A percentile compares a stretch with the other conserved stretches of the same genome.
phyloP scores from a whole-genome alignment of 2,113 vertebrate species.

The Gobiocypris rarus region DNA sequence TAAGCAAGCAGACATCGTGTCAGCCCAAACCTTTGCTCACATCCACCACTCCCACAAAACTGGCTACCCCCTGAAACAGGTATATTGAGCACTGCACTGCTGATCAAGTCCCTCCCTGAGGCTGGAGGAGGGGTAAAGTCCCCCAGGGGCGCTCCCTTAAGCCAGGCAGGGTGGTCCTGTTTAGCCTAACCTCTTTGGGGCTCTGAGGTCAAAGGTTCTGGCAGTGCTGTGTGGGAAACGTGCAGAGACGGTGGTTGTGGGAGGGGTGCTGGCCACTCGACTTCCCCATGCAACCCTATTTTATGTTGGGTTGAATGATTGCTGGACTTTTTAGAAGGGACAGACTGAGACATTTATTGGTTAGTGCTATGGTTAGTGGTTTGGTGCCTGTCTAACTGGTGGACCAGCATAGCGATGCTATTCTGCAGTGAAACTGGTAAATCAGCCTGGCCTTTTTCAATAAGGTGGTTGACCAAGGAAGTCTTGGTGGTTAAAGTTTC shows the following conservation, averaged over 20 bases:
- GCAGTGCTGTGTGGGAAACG: slow-evolving; percentile 76
- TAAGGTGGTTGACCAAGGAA: neutral
- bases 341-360: slow-evolving; percentile 5
- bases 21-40: slow-evolving; percentile 29
- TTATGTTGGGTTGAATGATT: slow-evolving; percentile 46
- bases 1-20: slow-evolving; percentile 47
- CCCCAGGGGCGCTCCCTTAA: slow-evolving; percentile 60
- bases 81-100: slow-evolving; percentile 24
- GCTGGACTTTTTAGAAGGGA: slow-evolving; percentile 17
- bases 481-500: neutral
- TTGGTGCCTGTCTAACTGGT: neutral
- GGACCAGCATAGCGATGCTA: neutral
- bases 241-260: slow-evolving; percentile 48
- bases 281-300: neutral
- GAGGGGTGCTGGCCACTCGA: neutral
- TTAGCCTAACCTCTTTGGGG: slow-evolving; percentile 55
- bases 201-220: slow-evolving; percentile 75
- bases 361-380: slow-evolving; percentile 30
- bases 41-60: slow-evolving; percentile 19
- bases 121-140: slow-evolving; percentile 23
- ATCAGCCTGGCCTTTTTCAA: neutral
- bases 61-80: slow-evolving; percentile 17
- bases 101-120: slow-evolving; percentile 3
- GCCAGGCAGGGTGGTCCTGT: slow-evolving; percentile 75
- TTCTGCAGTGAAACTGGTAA: neutral